These are phyloP conservation scores for Prionailurus viverrinus DNA, from an alignment of 2,113 vertebrate species.

Conservation along the genomic window DNA sequence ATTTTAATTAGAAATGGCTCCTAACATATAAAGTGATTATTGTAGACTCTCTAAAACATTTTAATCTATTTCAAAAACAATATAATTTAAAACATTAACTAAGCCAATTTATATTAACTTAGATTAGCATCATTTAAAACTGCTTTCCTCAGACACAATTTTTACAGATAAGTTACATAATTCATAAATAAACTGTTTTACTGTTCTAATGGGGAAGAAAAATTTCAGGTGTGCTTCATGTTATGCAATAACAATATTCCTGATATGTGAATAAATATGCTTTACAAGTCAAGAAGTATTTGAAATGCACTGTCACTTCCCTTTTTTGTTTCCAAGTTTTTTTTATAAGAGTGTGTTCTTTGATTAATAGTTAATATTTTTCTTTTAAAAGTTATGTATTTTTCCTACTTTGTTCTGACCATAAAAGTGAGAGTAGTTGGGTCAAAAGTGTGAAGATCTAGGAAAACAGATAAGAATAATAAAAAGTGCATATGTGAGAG, in stretches of 20 bases:
- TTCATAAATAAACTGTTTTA: neutral
- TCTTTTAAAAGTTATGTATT: neutral
- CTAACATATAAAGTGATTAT: neutral
- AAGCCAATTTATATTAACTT: conserved; percentile 24
- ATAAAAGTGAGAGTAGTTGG: neutral
- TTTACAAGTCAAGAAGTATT: conserved; percentile 42
- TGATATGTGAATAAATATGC: neutral
- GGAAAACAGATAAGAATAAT: neutral
- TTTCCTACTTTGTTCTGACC: neutral
- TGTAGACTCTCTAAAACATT: conserved; percentile 17
- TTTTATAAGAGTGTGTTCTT: neutral
- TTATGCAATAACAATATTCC: neutral
- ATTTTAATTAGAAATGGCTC: conserved; percentile 1
- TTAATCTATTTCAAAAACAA: conserved; percentile 17
- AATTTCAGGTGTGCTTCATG: neutral
- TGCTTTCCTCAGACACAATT: neutral
- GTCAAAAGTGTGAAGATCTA: neutral
- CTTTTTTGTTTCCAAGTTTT: neutral
- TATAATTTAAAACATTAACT: conserved; percentile 1
- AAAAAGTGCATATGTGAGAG: neutral
- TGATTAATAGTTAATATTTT: neutral
- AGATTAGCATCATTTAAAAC: neutral
- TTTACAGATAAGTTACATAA: neutral
- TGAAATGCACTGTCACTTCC: neutral
- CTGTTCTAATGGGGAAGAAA: neutral